Conservation (phyloP, 2,113 vertebrate genomes). For the Sylvia atricapilla region DNA sequence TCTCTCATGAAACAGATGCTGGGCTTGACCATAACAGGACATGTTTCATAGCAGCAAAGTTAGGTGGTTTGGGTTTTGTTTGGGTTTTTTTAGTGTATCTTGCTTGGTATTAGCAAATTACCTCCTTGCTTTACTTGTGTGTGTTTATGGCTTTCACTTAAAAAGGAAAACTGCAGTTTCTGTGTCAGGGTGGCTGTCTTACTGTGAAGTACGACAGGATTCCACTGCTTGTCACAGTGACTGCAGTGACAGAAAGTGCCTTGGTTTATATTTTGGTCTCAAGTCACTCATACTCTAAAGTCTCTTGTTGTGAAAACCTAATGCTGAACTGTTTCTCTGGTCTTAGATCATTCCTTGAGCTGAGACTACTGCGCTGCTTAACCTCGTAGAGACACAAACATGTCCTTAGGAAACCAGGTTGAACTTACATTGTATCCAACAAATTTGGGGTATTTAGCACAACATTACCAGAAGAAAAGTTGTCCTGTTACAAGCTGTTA, state of each 20-base stretch:
- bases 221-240: not conserved
- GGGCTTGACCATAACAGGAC: not conserved
- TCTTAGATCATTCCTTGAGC: accelerated
- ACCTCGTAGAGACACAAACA: not conserved
- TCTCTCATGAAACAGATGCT: not conserved
- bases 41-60: not conserved
- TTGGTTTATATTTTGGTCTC: not conserved
- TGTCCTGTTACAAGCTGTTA: not conserved
- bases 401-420: not conserved
- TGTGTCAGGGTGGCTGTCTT: not conserved
- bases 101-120: not conserved
- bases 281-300: not conserved
- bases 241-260: not conserved
- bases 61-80: not conserved
- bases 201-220: not conserved
- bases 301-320: not conserved
- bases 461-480: not conserved
- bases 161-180: not conserved
- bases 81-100: not conserved
- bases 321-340: not conserved
- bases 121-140: not conserved
- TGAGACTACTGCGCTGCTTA: not conserved
- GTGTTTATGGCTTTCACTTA: not conserved
- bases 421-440: not conserved
- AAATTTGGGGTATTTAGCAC: not conserved